phyloP scores from a whole-genome alignment of 2,797 vertebrate genomes.

The Schizopygopsis malacanthus region DNA sequence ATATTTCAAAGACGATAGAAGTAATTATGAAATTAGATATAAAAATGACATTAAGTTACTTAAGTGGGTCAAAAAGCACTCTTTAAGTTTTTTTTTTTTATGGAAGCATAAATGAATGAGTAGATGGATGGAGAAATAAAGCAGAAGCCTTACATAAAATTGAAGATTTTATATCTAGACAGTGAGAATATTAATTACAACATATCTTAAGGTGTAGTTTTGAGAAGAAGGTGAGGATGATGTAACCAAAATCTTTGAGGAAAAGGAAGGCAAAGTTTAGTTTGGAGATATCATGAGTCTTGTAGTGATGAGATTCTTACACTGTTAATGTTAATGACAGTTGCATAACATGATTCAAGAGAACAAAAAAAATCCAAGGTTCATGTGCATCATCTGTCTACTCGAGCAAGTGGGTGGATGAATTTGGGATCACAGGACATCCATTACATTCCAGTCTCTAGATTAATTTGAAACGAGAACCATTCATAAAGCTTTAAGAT shows the following conservation, averaged over 20 bases:
- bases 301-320: constrained; percentile 1
- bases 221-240: not conserved
- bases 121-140: not conserved
- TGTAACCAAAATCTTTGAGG: not conserved
- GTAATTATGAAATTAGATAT: not conserved
- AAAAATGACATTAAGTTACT: not conserved
- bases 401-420: not conserved
- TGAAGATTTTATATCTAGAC: not conserved
- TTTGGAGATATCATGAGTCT: not conserved
- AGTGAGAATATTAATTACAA: not conserved
- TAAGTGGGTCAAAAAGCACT: not conserved
- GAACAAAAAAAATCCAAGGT: not conserved
- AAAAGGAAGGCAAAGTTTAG: not conserved
- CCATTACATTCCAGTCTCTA: not conserved
- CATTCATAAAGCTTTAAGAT: not conserved
- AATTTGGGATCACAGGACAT: not conserved
- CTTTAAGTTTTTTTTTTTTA: not conserved
- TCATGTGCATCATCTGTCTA: constrained; percentile 1
- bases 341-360: not conserved
- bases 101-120: not conserved
- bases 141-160: not conserved
- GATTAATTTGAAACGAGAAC: not conserved
- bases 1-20: not conserved
- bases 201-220: not conserved
- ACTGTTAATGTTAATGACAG: not conserved